Base-by-base conservation (phyloP, 2,888 invertebrate genomes). In the Leptothorax acervorum region DNA sequence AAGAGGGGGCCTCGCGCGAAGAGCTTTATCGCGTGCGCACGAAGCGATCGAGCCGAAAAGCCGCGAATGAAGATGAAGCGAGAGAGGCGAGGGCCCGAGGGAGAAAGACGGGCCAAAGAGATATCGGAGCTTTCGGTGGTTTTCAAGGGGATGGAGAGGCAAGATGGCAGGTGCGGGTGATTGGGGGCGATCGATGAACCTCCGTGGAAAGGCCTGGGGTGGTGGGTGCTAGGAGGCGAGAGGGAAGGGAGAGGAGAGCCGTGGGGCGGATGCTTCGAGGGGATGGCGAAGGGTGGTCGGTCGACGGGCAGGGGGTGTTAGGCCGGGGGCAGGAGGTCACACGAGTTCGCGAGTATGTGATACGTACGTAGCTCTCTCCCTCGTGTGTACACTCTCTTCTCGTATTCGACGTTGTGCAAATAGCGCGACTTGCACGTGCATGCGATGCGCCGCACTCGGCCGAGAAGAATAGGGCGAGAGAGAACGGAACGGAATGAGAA, bases 121-220 rank as follows among this genome's bases (percentile, higher is more conserved):
- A 79, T 79, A 79, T 79, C 68, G 42, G 86, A 73, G 70, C 70
- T 90, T 92, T 92, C 84, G 88, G 90, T 75, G 91, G 84, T 86
- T 91, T 91, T 92, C 90, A 90, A 92, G 91, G 90, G 91, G 90
- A 90, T 88, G 88, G 90, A 90, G 90, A 86, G 85, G 90, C 91
- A 92, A 92, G 92, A 92, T 92, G 91, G 92, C 88, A 92, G 91
- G 90, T 92, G 93, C 91, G 92, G 93, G 92, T 93, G 93, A 94
- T 94, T 93, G 93, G 94, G 94, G 93, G 91, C 94, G 94, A 94
- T 94, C 94, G 94, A 94, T 94, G 94, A 93, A 93, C 93, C 94
- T 92, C 93, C 92, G 92, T 93, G 93, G 92, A 92, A 93, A 92
- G 88, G 87, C 90, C 68, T 82, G 89, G 90, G 84, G 83, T 83